Percentiles rank a stretch among this genome's conserved stretches.
Evolutionary conservation across 2,888 invertebrate genomes (phyloP).

Genomic region (Drosophila testacea): DNA sequence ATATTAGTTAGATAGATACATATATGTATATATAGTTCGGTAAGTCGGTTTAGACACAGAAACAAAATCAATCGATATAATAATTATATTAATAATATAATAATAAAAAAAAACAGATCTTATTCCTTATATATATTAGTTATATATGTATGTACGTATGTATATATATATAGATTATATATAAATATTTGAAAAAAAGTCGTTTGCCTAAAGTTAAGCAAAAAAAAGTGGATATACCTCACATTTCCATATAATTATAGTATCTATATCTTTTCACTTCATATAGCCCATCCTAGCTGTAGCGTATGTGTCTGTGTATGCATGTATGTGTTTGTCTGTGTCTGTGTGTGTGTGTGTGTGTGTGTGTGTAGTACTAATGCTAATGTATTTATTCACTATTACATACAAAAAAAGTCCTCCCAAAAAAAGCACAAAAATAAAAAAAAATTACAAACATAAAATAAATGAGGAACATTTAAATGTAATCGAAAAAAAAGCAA

Average conservation of each 20-base stretch:
- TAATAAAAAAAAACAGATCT: constrained; percentile 68
- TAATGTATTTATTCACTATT: constrained; percentile 38
- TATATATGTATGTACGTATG: constrained; percentile 30
- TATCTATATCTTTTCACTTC: constrained; percentile 24
- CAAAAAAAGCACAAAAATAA: constrained; percentile 68
- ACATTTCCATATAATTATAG: constrained; percentile 23
- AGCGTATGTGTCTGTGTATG: not conserved
- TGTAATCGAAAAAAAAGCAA: constrained; percentile 48
- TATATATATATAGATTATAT: constrained; percentile 57
- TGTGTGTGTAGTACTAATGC: constrained; percentile 21
- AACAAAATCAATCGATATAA: constrained; percentile 39
- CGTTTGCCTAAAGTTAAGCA: constrained; percentile 59
- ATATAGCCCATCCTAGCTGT: constrained; percentile 23
- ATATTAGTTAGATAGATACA: constrained; percentile 41
- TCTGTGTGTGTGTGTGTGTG: constrained; percentile 19
- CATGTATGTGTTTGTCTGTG: not conserved
- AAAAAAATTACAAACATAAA: constrained; percentile 67
- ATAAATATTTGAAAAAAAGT: constrained; percentile 60
- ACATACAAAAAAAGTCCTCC: constrained; percentile 52
- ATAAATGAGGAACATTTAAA: constrained; percentile 72
- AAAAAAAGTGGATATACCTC: constrained; percentile 55
- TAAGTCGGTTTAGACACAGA: constrained; percentile 71
- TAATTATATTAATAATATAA: constrained; percentile 10
- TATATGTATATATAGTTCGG: constrained; percentile 33
- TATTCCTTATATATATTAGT: constrained; percentile 49